Evolutionary conservation across 2,797 vertebrate species (phyloP), one percentile per base, ranked within the genome.

Genomic region (Ispidina picta): DNA sequence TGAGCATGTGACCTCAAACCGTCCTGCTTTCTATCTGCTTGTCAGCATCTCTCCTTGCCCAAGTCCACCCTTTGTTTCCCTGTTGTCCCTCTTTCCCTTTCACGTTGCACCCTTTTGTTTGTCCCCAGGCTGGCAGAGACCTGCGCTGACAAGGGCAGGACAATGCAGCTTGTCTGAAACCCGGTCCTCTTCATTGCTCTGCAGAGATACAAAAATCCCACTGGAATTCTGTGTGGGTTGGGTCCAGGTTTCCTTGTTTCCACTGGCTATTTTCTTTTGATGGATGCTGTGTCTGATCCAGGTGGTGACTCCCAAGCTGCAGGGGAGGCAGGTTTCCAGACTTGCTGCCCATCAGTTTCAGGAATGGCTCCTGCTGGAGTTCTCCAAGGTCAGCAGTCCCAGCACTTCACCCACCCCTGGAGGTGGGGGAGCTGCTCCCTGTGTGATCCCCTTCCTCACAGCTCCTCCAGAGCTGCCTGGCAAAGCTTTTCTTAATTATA

Each of bases 1-100:
- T 94, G 12, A 94, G 56, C 18, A 15, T 9, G 92, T 77, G 90
- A 94, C 92, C 93, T 95, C 93, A 62, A 80, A 71, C 41, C 26
- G 78, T 83, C 79, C 92, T 86, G 86, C 58, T 46, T 73, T 25
- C 76, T 64, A n/a, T 5, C 59, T 83, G 78, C 46, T 81, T 37
- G 15, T 20, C 90, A 92, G 77, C 17, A 4, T 23, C 75, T 69
- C 51, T 79, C 52, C 59, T 72, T 62, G 55, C 29, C 28, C 1
- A 4, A 54, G 55, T 25, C 55, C 25, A 86, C 78, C 68, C 35
- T 55, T 55, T 37, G 10, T 37, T 51, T 54, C 66, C 6, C 55
- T 74, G 20, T 74, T 29, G 14, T 66, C 49, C 60, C 71, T 56
- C 37, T 77, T 41, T 59, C 62, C 2, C 26, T 52, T 48, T 15